Evolutionary conservation across 2,888 invertebrate genomes (phyloP), one percentile per base, ranked within the genome.

Genomic region (Sphaeridia pumilis): DNA sequence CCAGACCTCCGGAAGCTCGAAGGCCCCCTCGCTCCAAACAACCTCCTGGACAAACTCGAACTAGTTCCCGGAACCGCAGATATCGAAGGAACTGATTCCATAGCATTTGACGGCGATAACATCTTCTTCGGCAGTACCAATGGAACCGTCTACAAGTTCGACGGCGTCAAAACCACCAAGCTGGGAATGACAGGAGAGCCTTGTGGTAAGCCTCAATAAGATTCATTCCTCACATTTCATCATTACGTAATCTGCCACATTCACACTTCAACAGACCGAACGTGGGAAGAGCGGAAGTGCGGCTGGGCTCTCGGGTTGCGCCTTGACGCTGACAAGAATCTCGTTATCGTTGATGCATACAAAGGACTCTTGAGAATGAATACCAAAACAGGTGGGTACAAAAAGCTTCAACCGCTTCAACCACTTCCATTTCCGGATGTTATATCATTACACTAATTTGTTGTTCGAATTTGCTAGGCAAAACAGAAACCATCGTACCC

Each of bases 231-330:
- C n/a, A n/a, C n/a, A n/a, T n/a, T n/a, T n/a, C n/a, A n/a, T n/a
- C n/a, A n/a, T n/a, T n/a, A n/a, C n/a, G n/a, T n/a, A n/a, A n/a
- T n/a, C n/a, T n/a, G n/a, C n/a, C n/a, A n/a, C n/a, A n/a, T n/a
- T n/a, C n/a, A n/a, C n/a, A n/a, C 17, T 38, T 17, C 20, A 5
- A 7, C 38, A 38, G 83, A 78, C 68, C 83, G 82, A 14, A 66
- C 77, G 25, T 75, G 76, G 67, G 81, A 89, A 68, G 89, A 89
- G 69, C 75, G 80, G 5, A 79, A 80, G 51, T 95, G 95, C 72
- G 94, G 95, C 1, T 78, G 93, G 54, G 90, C 93, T 0, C 73
- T 95, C 10, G 95, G 94, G 7, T 73, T 97, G 66, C 74, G 79
- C 52, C 83, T 92, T 67, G 84, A 87, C 69, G 78, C 78, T 43